Base-by-base conservation (phyloP, 2,888 invertebrate genomes). In the Lasioglossum vierecki region DNA sequence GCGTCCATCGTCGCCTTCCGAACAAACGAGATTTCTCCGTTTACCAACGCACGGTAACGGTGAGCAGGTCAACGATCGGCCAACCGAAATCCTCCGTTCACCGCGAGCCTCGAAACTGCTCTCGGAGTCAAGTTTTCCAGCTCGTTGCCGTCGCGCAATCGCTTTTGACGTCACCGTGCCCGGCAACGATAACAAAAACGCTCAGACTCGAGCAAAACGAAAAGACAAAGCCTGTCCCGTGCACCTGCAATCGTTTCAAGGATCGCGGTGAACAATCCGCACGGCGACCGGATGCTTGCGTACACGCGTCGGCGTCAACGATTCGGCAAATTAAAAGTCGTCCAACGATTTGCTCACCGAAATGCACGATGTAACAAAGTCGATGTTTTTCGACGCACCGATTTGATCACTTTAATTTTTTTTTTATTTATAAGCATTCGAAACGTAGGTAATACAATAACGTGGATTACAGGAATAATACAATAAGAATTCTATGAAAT, bases 31-130 rank as follows among this genome's bases (percentile, higher is more conserved):
- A 79, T 57, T 79, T 53, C 39, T 22, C 68, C 68, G 15, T 82
- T 84, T 84, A 78, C 26, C 84, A 79, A 53, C 71, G n/a, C 46
- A 57, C n/a, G 73, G 46, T 70, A 82, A 79, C 30, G 5, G 44
- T 44, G 70, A 15, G 22, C 13, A 9, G 57, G 79, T 83, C 75
- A 66, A 83, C 44, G 75, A 49, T 75, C 74, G n/a, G 3, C 39
- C 41, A 77, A 30, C 26, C 66, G 60, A 78, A 83, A 84, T 83
- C 49, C 63, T 66, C 66, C 79, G 66, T 76, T 83, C 44, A 53
- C 26, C 49, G n/a, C 44, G n/a, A 60, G 41, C 39, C 11, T 5
- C 44, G 63, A 26, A 71, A 41, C n/a, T 39, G 60, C 18, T 5
- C 39, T 39, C 35, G 26, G 5, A 26, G 53, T 70, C n/a, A 44